Conservation (phyloP, 2,888 invertebrate genomes). For the Archips xylosteana region DNA sequence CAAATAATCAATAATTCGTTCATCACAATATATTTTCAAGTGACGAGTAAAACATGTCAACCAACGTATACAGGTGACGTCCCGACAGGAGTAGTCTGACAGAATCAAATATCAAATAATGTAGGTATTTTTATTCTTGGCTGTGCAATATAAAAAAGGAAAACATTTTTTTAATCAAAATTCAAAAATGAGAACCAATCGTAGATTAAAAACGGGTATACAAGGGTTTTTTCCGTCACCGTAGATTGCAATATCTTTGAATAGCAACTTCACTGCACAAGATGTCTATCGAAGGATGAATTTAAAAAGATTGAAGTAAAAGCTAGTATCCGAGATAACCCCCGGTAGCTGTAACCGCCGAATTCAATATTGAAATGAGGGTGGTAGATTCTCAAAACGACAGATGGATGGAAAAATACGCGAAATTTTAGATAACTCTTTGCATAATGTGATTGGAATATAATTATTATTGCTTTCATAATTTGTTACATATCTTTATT, state of each 20-base stretch:
- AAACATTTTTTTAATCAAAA: slow-evolving; percentile 5
- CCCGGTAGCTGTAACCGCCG: slow-evolving; percentile 20
- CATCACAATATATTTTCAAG: too few species aligned
- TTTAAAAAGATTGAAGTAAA: slow-evolving; percentile 30
- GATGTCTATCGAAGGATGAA: slow-evolving; percentile 35
- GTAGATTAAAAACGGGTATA: slow-evolving; percentile 17
- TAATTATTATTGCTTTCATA: background rate
- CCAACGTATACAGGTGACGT: too few species aligned
- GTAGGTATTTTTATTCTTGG: background rate
- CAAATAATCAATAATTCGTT: too few species aligned
- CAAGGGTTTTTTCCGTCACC: background rate
- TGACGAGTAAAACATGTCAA: too few species aligned
- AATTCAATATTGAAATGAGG: slow-evolving; percentile 76
- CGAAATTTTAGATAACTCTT: slow-evolving; percentile 29
- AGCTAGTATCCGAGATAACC: slow-evolving; percentile 25
- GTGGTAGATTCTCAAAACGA: slow-evolving; percentile 54
- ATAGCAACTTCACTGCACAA: slow-evolving; percentile 32
- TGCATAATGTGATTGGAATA: background rate
- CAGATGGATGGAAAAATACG: slow-evolving; percentile 53
- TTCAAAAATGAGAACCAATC: slow-evolving; percentile 19
- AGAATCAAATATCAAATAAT: too few species aligned
- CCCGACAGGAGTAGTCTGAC: too few species aligned
- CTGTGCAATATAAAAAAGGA: background rate
- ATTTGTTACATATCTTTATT: too few species aligned
- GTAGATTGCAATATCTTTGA: slow-evolving; percentile 37